Evolutionary conservation across 2,888 invertebrate species (phyloP), one percentile per base, ranked within the genome.

Genomic region (Leptinotarsa tumamoca): DNA sequence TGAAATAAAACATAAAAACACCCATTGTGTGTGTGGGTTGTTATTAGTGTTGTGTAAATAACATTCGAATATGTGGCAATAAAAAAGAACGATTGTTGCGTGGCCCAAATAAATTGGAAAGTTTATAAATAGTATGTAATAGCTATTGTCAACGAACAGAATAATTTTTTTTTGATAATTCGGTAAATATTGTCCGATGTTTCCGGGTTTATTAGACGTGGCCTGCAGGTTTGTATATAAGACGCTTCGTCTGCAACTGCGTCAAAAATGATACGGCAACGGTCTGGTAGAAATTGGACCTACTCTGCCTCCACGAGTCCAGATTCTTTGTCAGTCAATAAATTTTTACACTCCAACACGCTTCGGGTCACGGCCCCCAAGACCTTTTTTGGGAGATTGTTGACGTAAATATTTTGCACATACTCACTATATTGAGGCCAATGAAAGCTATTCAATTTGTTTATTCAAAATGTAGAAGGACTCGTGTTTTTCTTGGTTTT

Each of bases 21-120:
- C 33, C 33, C 27, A 63, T 63, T 63, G 63, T 63, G 63, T 63
- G 63, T 63, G 63, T 63, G 63, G 63, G 63, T 43, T 43, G 63
- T 63, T 58, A 58, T 58, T 58, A 58, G 58, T 23, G 58, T 27
- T 21, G 58, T 58, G 23, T 58, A 58, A 58, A 58, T 58, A 58
- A 27, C 58, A 2, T 58, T 58, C 58, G 15, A 14, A 58, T 58
- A 58, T 27, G 58, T 58, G 58, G 58, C 58, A 58, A 58, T 58
- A 58, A 58, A 58, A 58, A 58, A 21, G 15, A 21, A 58, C 58
- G 58, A 58, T 58, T 58, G 23, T 58, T 58, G 58, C 27, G 58
- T 58, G 58, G 58, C 58, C 58, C 58, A 58, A 58, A 58, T 58
- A 15, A 23, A 58, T 58, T 58, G 58, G 27, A 58, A 58, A 58